phyloP scores from a whole-genome alignment of 1,140 invertebrate species.

The Drosophila miranda region DNA sequence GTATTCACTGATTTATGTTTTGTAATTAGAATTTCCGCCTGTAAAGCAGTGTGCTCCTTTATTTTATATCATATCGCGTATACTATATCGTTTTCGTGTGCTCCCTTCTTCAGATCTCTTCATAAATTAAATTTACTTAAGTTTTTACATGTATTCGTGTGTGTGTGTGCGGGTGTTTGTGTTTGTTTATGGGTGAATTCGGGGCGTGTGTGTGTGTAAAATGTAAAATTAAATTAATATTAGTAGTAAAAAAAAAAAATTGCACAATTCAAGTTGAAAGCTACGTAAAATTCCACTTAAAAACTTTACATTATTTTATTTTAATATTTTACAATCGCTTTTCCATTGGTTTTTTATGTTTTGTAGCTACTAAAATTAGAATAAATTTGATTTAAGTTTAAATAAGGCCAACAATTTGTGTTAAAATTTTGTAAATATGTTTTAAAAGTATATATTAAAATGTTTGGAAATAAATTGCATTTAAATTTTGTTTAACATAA shows the following conservation, averaged over 20 bases:
- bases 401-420: constrained; percentile 74
- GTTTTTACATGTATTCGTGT: constrained; percentile 37
- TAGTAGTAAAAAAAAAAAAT: constrained; percentile 74
- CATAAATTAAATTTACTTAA: constrained; percentile 72
- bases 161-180: constrained; percentile 9
- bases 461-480: constrained; percentile 58
- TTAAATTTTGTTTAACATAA: constrained; percentile 45
- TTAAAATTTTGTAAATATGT: too few species aligned
- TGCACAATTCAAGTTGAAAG: constrained; percentile 74
- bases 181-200: constrained; percentile 19
- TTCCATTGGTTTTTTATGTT: constrained; percentile 31
- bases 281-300: constrained; percentile 40
- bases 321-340: constrained; percentile 52
- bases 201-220: constrained; percentile 38
- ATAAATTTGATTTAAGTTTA: constrained; percentile 80
- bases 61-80: constrained; percentile 17
- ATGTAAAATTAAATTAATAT: constrained; percentile 61
- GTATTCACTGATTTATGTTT: constrained; percentile 64
- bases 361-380: constrained; percentile 70
- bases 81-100: constrained; percentile 11
- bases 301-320: constrained; percentile 40
- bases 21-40: constrained; percentile 37
- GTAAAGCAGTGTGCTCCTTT: constrained; percentile 25
- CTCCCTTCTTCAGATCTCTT: constrained; percentile 36
- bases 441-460: constrained; percentile 39